Percentiles rank a stretch among this genome's conserved stretches.
phyloP scores from a whole-genome alignment of 1,140 invertebrate genomes.

The Hetaerina americana region DNA sequence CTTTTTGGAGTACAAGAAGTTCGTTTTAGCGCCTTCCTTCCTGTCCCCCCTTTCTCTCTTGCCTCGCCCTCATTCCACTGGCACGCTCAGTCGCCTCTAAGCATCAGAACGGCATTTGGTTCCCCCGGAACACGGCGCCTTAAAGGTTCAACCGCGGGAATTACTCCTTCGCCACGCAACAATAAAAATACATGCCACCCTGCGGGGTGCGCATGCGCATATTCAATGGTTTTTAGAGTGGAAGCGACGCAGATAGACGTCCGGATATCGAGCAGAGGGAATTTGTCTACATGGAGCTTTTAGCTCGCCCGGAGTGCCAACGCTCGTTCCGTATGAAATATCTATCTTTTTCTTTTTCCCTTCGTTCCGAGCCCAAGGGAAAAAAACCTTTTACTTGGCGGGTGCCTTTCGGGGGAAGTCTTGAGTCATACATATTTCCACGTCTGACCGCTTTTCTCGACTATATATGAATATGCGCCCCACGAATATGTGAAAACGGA shows the following conservation, averaged over 20 bases:
- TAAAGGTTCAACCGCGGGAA: background rate
- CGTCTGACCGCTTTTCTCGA: too few species aligned
- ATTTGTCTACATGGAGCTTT: background rate
- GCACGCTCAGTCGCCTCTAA: too few species aligned
- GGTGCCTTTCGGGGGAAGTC: too few species aligned
- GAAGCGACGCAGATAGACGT: too few species aligned
- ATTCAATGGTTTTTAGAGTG: background rate
- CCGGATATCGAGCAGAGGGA: background rate
- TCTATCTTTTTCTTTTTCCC: background rate
- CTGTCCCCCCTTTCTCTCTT: background rate
- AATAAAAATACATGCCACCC: too few species aligned
- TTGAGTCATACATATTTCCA: too few species aligned
- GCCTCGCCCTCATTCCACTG: too few species aligned
- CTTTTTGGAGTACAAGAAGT: background rate
- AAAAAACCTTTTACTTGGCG: too few species aligned
- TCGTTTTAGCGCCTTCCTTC: background rate
- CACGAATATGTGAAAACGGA: too few species aligned
- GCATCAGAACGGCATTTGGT: background rate
- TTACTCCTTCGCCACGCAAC: background rate
- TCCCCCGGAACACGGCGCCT: background rate
- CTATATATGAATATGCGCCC: too few species aligned
- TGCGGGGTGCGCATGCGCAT: background rate
- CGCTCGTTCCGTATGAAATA: background rate
- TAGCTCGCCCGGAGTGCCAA: background rate
- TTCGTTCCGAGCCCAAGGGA: too few species aligned